Evolutionary conservation across 2,888 invertebrate species (phyloP).

Genomic region (Ariolimax columbianus): DNA sequence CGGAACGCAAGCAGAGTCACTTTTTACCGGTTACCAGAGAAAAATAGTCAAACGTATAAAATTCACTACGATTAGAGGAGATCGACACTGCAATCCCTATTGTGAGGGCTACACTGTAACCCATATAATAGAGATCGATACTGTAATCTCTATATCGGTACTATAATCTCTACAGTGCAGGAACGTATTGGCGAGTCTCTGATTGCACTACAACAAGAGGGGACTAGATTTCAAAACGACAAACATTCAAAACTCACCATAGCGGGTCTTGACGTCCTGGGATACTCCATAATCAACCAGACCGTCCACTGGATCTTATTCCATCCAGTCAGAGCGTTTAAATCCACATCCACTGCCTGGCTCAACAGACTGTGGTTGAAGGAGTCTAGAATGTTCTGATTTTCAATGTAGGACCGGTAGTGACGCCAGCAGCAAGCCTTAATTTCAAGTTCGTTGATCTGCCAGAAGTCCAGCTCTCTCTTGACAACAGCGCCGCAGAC

Average conservation of each 20-base stretch:
- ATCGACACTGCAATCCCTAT: too few relatives aligned
- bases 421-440: conserved; percentile 77
- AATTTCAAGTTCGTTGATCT: conserved; percentile 75
- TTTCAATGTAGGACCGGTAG: conserved; percentile 75
- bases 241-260: conserved; percentile 66
- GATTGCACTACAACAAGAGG: too few relatives aligned
- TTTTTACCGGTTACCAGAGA: too few relatives aligned
- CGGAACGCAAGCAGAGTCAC: too few relatives aligned
- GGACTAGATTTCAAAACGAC: too few relatives aligned
- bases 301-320: conserved; percentile 70
- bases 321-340: conserved; percentile 71
- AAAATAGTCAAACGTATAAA: too few relatives aligned
- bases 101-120: too few relatives aligned
- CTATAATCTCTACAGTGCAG: too few relatives aligned
- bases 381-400: conserved; percentile 74
- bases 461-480: conserved; percentile 77
- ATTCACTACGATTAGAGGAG: too few relatives aligned
- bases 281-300: conserved; percentile 77
- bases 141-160: too few relatives aligned
- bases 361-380: conserved; percentile 73
- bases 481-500: conserved; percentile 78
- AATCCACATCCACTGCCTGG: conserved; percentile 69
- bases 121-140: too few relatives aligned
- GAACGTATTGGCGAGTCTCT: too few relatives aligned
- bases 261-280: conserved; percentile 74